A percentile compares a stretch with the other conserved stretches of the same genome.
Conservation (phyloP, 2,797 vertebrate genomes). For the Ceryle rudis region DNA sequence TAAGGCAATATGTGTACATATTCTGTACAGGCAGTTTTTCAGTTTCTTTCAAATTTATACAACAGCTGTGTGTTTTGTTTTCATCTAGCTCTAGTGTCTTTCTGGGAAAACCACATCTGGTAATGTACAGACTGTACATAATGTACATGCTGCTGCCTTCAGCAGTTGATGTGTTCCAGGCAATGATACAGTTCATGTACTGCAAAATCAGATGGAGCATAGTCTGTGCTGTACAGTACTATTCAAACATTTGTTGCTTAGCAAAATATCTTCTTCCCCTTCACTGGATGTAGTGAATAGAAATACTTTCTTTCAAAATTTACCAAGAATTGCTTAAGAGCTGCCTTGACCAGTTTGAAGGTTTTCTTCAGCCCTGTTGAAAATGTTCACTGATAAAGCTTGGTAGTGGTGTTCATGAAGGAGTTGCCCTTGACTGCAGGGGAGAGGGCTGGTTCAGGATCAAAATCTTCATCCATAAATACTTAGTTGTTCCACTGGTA, state of each 20-base stretch:
- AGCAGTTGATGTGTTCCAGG: background rate
- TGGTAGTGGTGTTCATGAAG: accelerated
- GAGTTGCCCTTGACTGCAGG: background rate
- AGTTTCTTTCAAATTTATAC: background rate
- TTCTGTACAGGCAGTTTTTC: background rate
- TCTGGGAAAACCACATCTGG: background rate
- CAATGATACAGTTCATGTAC: background rate
- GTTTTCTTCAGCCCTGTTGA: background rate
- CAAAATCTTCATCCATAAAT: background rate
- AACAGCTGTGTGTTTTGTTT: background rate
- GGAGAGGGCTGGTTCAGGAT: background rate
- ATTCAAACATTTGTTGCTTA: background rate
- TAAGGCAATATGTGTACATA: background rate
- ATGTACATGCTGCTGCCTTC: background rate
- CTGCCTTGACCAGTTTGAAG: background rate
- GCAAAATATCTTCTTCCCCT: background rate
- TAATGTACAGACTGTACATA: background rate
- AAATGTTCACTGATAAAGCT: background rate
- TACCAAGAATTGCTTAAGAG: background rate
- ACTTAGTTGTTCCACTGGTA: background rate
- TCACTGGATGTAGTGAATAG: background rate
- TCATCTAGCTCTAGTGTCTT: background rate
- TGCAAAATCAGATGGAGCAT: background rate
- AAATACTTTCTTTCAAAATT: background rate
- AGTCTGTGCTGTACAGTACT: background rate